Conservation (phyloP, 1,140 invertebrate species). For the Magallana angulata region DNA sequence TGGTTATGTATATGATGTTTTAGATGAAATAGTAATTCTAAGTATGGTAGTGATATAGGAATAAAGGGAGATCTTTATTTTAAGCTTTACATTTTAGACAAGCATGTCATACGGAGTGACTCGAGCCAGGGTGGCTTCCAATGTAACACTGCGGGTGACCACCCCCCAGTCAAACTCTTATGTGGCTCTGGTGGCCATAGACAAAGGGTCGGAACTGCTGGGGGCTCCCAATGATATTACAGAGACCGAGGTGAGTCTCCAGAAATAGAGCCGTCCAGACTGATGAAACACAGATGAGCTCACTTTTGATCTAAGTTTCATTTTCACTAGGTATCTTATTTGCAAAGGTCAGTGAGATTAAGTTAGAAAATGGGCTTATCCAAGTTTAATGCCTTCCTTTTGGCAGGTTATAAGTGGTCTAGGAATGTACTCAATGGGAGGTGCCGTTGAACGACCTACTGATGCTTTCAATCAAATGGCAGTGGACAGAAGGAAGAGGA, state of each 20-base stretch:
- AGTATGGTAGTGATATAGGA: too few relatives aligned
- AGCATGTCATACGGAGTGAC: conserved; percentile 19
- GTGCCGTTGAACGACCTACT: neutral
- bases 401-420: neutral
- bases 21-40: too few relatives aligned
- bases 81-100: neutral
- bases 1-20: too few relatives aligned
- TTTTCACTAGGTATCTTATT: too few relatives aligned
- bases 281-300: too few relatives aligned
- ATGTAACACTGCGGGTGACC: conserved; percentile 28
- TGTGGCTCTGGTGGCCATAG: conserved; percentile 44
- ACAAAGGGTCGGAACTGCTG: conserved; percentile 44
- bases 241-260: conserved; percentile 35
- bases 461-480: too few relatives aligned
- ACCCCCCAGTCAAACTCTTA: conserved; percentile 16
- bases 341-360: neutral
- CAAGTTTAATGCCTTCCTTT: neutral
- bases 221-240: conserved; percentile 41
- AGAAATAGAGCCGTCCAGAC: too few relatives aligned
- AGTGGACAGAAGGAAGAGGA: neutral
- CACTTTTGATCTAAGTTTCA: too few relatives aligned
- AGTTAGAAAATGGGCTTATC: too few relatives aligned
- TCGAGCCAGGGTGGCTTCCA: neutral
- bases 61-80: too few relatives aligned
- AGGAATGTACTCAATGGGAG: neutral